A percentile compares a stretch with the other conserved stretches of the same genome.
phyloP scores from a whole-genome alignment of 2,113 vertebrate species.

The Arizona elegans region DNA sequence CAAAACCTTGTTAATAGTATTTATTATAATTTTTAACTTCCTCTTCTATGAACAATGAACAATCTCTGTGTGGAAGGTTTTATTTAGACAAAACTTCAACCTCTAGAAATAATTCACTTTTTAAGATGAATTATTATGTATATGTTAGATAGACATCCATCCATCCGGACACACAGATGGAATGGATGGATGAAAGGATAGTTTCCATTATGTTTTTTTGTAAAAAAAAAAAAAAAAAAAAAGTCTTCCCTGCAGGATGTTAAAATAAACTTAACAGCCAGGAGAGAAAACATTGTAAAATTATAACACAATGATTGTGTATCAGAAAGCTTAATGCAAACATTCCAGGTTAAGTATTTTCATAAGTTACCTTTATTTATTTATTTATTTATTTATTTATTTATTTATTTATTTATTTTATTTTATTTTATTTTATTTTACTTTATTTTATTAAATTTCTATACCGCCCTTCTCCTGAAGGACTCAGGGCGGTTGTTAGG shows the following conservation, averaged over 20 bases:
- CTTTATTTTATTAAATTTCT: too few species aligned
- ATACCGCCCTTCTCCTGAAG: too few species aligned
- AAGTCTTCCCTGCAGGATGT: background rate
- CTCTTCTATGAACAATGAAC: background rate
- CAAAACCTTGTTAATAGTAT: background rate
- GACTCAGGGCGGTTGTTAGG: too few species aligned
- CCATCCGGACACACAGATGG: background rate
- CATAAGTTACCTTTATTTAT: background rate
- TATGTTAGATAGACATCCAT: background rate
- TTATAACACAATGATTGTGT: background rate
- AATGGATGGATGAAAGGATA: background rate
- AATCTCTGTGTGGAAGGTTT: conserved; percentile 24
- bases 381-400: too few species aligned
- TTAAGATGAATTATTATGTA: background rate
- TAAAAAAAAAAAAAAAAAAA: conserved; percentile 44
- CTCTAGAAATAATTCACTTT: conserved; percentile 20
- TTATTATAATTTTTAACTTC: background rate
- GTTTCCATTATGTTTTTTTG: conserved; percentile 31
- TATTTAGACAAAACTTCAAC: conserved; percentile 16
- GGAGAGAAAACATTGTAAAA: conserved; percentile 25
- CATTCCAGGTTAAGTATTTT: conserved; percentile 10
- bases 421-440: too few species aligned
- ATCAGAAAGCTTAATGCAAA: background rate
- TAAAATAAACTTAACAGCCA: conserved; percentile 32
- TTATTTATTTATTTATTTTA: too few species aligned